Percentiles rank a stretch among this genome's conserved stretches.
These are phyloP conservation scores for Megaustenia siamemsis DNA, from an alignment of 2,888 invertebrate genomes.

Conservation along the genomic window DNA sequence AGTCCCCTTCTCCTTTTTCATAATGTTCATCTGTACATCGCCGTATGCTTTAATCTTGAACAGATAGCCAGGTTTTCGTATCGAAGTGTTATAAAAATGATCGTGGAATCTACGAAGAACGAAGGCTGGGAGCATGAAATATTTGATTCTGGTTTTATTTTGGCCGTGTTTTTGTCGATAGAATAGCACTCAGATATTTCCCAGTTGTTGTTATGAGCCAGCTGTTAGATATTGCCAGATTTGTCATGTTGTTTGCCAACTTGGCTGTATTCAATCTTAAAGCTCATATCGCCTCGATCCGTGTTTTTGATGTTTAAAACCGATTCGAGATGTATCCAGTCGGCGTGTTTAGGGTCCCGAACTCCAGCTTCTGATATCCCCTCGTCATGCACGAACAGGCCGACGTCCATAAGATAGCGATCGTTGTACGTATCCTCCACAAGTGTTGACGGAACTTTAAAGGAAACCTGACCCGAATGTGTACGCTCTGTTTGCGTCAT, in stretches of 20 bases:
- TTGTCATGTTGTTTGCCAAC: not conserved
- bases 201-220: slow-evolving; percentile 16
- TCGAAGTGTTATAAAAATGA: slow-evolving; percentile 63
- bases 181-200: slow-evolving; percentile 62
- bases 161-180: slow-evolving; percentile 54
- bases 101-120: slow-evolving; percentile 50
- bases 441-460: slow-evolving; percentile 62
- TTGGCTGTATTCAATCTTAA: slow-evolving; percentile 30
- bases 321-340: slow-evolving; percentile 63
- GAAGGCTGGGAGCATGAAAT: slow-evolving; percentile 50
- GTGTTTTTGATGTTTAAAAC: slow-evolving; percentile 52
- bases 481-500: slow-evolving; percentile 70
- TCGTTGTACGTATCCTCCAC: slow-evolving; percentile 63
- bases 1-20: slow-evolving; percentile 38
- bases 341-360: not conserved
- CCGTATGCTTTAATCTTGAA: slow-evolving; percentile 68
- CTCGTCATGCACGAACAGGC: slow-evolving; percentile 51
- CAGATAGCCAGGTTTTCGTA: slow-evolving; percentile 60
- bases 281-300: not conserved
- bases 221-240: slow-evolving; percentile 39
- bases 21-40: slow-evolving; percentile 68
- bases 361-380: slow-evolving; percentile 34
- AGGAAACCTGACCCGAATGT: slow-evolving; percentile 65
- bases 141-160: slow-evolving; percentile 46
- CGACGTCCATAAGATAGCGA: slow-evolving; percentile 64